phyloP scores from a whole-genome alignment of 2,797 vertebrate genomes.

The Acanthopagrus latus region DNA sequence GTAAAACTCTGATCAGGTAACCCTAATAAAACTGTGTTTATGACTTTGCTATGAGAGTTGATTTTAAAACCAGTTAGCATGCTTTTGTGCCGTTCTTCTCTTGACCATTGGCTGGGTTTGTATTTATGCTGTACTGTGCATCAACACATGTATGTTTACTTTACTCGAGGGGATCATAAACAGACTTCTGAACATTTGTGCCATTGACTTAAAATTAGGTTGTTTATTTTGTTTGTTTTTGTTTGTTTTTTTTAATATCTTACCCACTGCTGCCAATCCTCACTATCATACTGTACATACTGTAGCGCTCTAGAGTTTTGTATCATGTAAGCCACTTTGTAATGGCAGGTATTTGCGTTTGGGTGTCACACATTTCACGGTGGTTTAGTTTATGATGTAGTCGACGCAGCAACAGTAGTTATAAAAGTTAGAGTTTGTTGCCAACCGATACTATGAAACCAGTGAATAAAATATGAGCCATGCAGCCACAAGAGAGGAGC shows the following conservation, averaged over 20 bases:
- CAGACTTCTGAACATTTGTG: slow-evolving; percentile 55
- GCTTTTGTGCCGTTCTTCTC: slow-evolving; percentile 75
- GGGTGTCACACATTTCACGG: slow-evolving; percentile 61
- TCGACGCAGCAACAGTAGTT: slow-evolving; percentile 49
- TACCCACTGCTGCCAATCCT: slow-evolving; percentile 49
- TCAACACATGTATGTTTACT: slow-evolving; percentile 71
- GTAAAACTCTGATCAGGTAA: slow-evolving; percentile 72
- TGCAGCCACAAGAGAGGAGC: slow-evolving; percentile 69
- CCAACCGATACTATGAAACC: slow-evolving; percentile 37
- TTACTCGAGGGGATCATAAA: slow-evolving; percentile 40
- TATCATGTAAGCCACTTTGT: slow-evolving; percentile 57
- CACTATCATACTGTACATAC: slow-evolving; percentile 77
- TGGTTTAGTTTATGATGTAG: slow-evolving; percentile 62
- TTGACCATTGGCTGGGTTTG: slow-evolving; percentile 74
- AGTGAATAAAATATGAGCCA: slow-evolving; percentile 51
- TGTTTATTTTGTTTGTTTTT: not conserved
- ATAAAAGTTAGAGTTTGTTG: slow-evolving; percentile 36
- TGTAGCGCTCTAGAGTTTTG: slow-evolving; percentile 64
- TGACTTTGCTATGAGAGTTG: slow-evolving; percentile 62
- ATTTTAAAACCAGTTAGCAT: slow-evolving; percentile 81
- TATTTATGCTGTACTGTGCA: slow-evolving; percentile 76
- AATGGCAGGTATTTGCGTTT: slow-evolving; percentile 53
- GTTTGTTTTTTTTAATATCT: slow-evolving; percentile 31
- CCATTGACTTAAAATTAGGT: slow-evolving; percentile 49
- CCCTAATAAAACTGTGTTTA: slow-evolving; percentile 70